phyloP scores from a whole-genome alignment of 2,113 vertebrate genomes.

The Xiphophorus couchianus region DNA sequence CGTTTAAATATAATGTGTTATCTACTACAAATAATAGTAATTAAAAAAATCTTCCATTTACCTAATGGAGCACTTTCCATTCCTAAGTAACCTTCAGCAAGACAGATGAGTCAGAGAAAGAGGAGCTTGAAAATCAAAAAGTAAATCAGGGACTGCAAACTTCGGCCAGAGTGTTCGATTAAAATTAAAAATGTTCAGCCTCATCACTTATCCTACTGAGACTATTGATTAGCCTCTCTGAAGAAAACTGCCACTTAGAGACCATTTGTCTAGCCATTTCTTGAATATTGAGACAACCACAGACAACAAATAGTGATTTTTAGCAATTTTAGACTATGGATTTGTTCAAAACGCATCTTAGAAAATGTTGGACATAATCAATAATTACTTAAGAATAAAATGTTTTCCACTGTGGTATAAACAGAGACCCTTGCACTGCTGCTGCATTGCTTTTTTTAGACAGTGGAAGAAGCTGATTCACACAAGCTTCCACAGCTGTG shows the following conservation, averaged over 20 bases:
- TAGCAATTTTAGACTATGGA: not conserved
- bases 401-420: not conserved
- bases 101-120: conserved; percentile 19
- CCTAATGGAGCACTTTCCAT: not conserved
- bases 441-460: not conserved
- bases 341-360: not conserved
- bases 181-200: conserved; percentile 27
- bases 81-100: conserved; percentile 56
- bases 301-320: conserved; percentile 4
- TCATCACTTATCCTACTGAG: conserved; percentile 13
- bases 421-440: not conserved
- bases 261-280: conserved; percentile 4
- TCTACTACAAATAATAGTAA: not conserved
- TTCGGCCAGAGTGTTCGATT: conserved; percentile 18
- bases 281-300: conserved; percentile 13
- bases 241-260: conserved; percentile 15
- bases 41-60: not conserved
- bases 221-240: not conserved
- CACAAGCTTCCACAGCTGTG: not conserved
- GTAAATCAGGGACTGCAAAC: conserved; percentile 46
- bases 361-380: not conserved
- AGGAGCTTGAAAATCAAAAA: conserved; percentile 53
- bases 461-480: not conserved
- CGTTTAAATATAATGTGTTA: not conserved
- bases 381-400: not conserved